Conservation (phyloP, 2,888 invertebrate species). For the Cephalotes varians region DNA sequence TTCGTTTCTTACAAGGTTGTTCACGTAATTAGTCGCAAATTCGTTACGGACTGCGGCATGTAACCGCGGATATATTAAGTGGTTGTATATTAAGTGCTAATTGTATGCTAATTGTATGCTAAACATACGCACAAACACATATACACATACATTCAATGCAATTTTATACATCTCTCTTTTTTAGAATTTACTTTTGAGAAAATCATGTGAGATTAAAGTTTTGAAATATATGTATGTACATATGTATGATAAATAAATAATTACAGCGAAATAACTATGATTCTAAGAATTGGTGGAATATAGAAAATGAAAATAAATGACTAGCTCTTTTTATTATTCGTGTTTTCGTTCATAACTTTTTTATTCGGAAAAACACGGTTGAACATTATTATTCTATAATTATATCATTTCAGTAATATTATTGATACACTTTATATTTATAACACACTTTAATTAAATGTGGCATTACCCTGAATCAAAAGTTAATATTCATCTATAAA, state of each 20-base stretch:
- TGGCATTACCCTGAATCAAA: background rate
- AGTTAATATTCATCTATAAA: background rate
- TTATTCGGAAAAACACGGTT: background rate
- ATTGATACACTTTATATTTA: background rate
- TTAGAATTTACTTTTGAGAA: background rate
- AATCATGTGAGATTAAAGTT: background rate
- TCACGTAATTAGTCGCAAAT: conserved; percentile 63
- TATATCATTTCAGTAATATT: background rate
- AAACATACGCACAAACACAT: no score
- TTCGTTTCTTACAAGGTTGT: conserved; percentile 59
- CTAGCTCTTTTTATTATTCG: background rate
- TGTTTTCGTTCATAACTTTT: no score
- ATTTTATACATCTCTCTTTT: background rate
- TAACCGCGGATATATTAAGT: conserved; percentile 9
- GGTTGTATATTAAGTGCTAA: conserved; percentile 15
- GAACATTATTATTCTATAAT: background rate
- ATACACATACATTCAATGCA: background rate
- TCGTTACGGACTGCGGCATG: conserved; percentile 16
- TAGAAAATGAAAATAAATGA: background rate
- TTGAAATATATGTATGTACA: background rate
- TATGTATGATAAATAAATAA: background rate
- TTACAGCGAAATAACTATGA: background rate
- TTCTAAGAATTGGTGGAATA: background rate
- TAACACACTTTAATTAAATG: no score
- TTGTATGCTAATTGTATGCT: no score